A percentile compares a stretch with the other conserved stretches of the same genome.
phyloP scores from a whole-genome alignment of 2,888 invertebrate genomes.

The Pachycephus smyrnensis region DNA sequence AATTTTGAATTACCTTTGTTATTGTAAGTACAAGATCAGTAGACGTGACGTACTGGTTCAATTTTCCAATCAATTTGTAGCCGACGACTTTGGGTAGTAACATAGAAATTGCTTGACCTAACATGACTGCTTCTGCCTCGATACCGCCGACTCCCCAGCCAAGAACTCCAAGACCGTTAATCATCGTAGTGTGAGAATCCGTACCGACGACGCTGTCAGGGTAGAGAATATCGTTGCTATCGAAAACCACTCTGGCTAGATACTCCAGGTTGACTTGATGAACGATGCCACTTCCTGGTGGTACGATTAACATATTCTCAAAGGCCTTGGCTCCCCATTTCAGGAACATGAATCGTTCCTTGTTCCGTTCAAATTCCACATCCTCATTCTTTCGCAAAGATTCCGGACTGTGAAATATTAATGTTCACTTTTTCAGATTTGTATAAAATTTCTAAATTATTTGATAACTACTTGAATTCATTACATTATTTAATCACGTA shows the following conservation, averaged over 20 bases:
- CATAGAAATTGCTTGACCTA: conserved; percentile 98
- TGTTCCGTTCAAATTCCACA: conserved; percentile 94
- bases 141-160: conserved; percentile 98
- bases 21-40: conserved; percentile 98
- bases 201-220: conserved; percentile 97
- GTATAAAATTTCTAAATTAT: background rate
- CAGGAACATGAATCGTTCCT: conserved; percentile 94
- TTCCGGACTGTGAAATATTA: conserved; percentile 65
- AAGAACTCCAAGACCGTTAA: conserved; percentile 94
- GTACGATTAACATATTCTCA: conserved; percentile 96
- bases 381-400: conserved; percentile 93
- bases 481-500: background rate
- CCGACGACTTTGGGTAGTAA: conserved; percentile 96
- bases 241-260: conserved; percentile 90
- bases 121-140: conserved; percentile 99
- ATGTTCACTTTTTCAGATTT: background rate
- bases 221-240: conserved; percentile 75
- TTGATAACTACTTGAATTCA: background rate
- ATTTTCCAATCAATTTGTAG: conserved; percentile 85
- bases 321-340: conserved; percentile 99
- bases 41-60: conserved; percentile 89
- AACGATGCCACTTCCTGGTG: conserved; percentile 97
- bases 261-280: conserved; percentile 99
- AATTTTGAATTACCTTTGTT: conserved; percentile 80
- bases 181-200: conserved; percentile 99